These are phyloP conservation scores for Palythoa caribaeorum DNA, from an alignment of 92 coral and sea anemone genomes.

Conservation along the genomic window DNA sequence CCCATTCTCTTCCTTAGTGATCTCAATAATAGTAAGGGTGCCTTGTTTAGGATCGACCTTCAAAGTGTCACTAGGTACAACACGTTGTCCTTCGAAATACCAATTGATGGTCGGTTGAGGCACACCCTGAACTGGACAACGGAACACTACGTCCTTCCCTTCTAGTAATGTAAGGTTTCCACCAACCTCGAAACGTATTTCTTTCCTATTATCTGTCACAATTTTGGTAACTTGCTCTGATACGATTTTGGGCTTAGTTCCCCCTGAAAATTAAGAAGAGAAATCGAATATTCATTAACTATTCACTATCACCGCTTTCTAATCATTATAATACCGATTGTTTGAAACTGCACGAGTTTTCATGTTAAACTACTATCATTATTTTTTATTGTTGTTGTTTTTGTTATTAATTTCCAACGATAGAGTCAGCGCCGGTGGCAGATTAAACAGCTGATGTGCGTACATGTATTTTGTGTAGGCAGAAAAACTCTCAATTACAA, in stretches of 20 bases:
- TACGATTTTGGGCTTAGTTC: slow-evolving; percentile 54
- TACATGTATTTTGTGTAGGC: too few species aligned
- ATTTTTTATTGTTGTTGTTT: too few species aligned
- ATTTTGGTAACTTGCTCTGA: slow-evolving; percentile 26
- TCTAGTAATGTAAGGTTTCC: slow-evolving; percentile 82
- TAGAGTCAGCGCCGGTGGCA: too few species aligned
- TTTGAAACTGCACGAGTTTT: too few species aligned
- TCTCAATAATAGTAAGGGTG: slow-evolving; percentile 72
- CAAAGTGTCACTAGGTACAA: slow-evolving; percentile 70
- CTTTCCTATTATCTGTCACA: slow-evolving; percentile 31
- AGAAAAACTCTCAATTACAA: too few species aligned
- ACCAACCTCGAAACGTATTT: slow-evolving; percentile 50
- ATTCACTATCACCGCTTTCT: too few species aligned
- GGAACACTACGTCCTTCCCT: slow-evolving; percentile 76
- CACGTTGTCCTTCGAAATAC: slow-evolving; percentile 72
- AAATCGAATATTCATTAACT: too few species aligned
- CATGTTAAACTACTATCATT: too few species aligned
- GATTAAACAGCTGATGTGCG: too few species aligned
- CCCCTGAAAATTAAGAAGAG: neutral
- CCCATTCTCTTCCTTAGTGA: slow-evolving; percentile 76
- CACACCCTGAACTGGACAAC: slow-evolving; percentile 79
- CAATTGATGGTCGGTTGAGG: slow-evolving; percentile 78
- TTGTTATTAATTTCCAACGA: too few species aligned
- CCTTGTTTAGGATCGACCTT: slow-evolving; percentile 65
- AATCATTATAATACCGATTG: too few species aligned